phyloP scores from a whole-genome alignment of 1,140 invertebrate genomes.

The Caenorhabditis briggsae region DNA sequence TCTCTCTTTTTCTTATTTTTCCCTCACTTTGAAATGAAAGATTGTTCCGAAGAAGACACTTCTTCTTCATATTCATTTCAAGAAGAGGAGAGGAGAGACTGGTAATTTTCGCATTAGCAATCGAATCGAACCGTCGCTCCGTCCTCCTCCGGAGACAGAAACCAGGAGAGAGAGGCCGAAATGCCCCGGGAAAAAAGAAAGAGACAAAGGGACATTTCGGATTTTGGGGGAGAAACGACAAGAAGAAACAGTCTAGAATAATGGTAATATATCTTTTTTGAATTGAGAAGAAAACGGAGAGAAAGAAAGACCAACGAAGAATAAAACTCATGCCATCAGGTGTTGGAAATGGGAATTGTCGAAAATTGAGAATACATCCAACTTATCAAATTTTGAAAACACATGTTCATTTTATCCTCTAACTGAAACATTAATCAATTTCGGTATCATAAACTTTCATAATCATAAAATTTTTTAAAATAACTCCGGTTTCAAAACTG shows the following conservation, averaged over 20 bases:
- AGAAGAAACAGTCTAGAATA: neutral
- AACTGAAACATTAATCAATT: too few relatives aligned
- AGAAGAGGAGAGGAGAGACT: slow-evolving; percentile 34
- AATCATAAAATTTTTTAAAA: too few relatives aligned
- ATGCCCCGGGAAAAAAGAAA: neutral
- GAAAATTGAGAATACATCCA: too few relatives aligned
- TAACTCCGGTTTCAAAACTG: too few relatives aligned
- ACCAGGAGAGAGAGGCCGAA: neutral
- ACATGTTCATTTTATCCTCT: too few relatives aligned
- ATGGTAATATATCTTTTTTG: slow-evolving; percentile 43
- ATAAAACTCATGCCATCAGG: too few relatives aligned
- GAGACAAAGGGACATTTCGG: slow-evolving; percentile 44
- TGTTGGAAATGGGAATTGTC: too few relatives aligned
- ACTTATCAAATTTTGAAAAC: too few relatives aligned
- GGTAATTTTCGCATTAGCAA: slow-evolving; percentile 56
- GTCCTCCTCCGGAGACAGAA: neutral
- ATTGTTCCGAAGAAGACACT: slow-evolving; percentile 39
- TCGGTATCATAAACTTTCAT: too few relatives aligned
- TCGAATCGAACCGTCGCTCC: slow-evolving; percentile 32
- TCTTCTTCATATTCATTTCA: neutral
- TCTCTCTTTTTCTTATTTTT: neutral
- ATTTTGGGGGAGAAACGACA: neutral
- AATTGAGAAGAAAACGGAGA: neutral
- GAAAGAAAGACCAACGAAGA: neutral
- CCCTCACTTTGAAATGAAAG: slow-evolving; percentile 1